Evolutionary conservation across 2,888 invertebrate species (phyloP).

Genomic region (Gibbula magus): DNA sequence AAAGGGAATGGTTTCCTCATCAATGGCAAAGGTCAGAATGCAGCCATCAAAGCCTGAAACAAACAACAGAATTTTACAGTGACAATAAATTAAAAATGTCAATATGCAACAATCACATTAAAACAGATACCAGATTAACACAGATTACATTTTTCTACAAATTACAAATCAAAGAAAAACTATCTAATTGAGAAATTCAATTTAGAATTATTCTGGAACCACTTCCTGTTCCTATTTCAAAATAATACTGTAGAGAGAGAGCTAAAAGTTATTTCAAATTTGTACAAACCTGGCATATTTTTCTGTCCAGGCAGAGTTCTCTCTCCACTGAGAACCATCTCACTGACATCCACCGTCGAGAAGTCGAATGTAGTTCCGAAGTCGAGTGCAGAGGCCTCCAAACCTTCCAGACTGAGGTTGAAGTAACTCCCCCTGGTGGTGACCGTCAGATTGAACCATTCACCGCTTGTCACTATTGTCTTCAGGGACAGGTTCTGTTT

Average conservation of each 20-base stretch:
- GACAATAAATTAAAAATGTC: neutral
- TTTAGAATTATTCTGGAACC: neutral
- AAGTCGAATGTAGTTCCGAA: conserved; percentile 85
- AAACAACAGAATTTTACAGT: neutral
- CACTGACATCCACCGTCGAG: conserved; percentile 90
- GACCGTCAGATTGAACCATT: conserved; percentile 91
- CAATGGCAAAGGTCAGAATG: conserved; percentile 90
- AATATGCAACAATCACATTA: neutral
- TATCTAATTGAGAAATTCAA: neutral
- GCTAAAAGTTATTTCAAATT: neutral
- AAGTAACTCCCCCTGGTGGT: conserved; percentile 47
- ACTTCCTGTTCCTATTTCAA: no score
- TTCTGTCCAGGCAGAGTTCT: conserved; percentile 25
- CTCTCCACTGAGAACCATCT: conserved; percentile 83
- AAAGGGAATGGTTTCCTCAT: conserved; percentile 91
- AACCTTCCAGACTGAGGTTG: conserved; percentile 82
- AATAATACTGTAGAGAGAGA: no score
- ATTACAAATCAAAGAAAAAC: neutral
- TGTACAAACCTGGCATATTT: neutral
- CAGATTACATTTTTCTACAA: no score
- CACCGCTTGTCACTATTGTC: conserved; percentile 83
- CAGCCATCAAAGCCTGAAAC: conserved; percentile 88
- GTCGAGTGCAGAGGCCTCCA: conserved; percentile 79
- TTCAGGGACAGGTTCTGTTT: conserved; percentile 56
- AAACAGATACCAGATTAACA: neutral